Evolutionary conservation across 2,888 invertebrate genomes (phyloP), one percentile per base, ranked within the genome.

Genomic region (Chalcosyrphus nemorum): DNA sequence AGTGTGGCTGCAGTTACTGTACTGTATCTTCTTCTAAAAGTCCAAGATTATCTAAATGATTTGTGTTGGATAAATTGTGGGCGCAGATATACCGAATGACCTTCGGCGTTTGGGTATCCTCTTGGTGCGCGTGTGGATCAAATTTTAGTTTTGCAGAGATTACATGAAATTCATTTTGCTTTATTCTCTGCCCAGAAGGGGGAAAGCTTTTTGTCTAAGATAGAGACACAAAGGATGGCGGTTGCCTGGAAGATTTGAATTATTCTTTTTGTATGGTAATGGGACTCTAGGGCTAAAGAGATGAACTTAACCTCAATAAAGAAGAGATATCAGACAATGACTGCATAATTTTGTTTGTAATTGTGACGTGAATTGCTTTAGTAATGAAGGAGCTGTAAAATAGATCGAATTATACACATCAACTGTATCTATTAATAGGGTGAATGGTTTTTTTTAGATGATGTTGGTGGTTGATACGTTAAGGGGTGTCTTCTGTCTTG

Each of bases 31-130:
- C 15, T 1, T 19, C 17, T 9, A n/a, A n/a, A 19, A 21, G 21
- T 29, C 68, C 29, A 45, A 66, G 45, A 70, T 70, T 71, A 71
- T 57, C 47, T 38, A 35, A 71, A 59, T 71, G 71, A 57, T 50
- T 71, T 59, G 71, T 71, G 70, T 24, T 50, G 24, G 11, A 17
- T n/a, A 45, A 56, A 45, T 47, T 19, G 68, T 56, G 45, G 38
- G 13, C 27, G 29, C 41, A 68, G 29, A 59, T 32, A 29, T 2
- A 41, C 15, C 21, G 21, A 21, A 35, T 59, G 71, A 71, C 59
- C 59, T 59, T 71, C 57, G 29, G 68, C 21, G 13, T 43, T 19
- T 11, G 15, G 4, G 15, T 32, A 19, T 38, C 32, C n/a, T 50
- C n/a, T n/a, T 17, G 15, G n/a, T 63, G 19, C 17, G 35, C 19